phyloP scores from a whole-genome alignment of 2,797 vertebrate genomes.

The Merluccius polli region DNA sequence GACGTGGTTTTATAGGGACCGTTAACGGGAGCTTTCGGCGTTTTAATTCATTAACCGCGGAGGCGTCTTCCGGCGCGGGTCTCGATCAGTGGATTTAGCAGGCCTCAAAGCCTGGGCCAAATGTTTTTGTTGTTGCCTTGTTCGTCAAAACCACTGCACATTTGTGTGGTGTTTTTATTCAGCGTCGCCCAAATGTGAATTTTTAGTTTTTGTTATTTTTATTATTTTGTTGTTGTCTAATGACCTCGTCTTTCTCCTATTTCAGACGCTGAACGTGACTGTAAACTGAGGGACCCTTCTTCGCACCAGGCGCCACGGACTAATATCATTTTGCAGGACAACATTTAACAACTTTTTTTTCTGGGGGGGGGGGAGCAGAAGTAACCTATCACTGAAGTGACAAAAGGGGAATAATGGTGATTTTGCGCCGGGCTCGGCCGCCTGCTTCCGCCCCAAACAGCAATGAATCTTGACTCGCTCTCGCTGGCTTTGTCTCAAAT shows the following conservation, averaged over 20 bases:
- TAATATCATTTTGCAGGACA: constrained; percentile 66
- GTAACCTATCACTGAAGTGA: constrained; percentile 99
- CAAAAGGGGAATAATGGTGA: constrained; percentile 99
- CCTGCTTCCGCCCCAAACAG: constrained; percentile 99
- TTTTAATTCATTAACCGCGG: not conserved
- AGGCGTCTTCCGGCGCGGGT: not conserved
- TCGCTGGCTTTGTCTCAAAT: constrained; percentile 99
- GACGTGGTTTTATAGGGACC: not conserved
- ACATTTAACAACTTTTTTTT: constrained; percentile 66
- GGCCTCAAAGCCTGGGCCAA: constrained; percentile 42
- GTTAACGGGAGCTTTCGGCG: not conserved
- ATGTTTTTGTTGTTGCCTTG: not conserved
- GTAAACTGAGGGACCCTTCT: constrained; percentile 75
- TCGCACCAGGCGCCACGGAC: constrained; percentile 75
- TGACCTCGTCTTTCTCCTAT: constrained; percentile 17
- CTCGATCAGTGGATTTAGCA: constrained; percentile 8
- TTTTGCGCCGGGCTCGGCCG: constrained; percentile 99
- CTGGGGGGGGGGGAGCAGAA: constrained; percentile 83
- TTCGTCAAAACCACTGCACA: not conserved
- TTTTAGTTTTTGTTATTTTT: too few relatives aligned
- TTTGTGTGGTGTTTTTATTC: not conserved
- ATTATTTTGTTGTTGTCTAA: too few relatives aligned
- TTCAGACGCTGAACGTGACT: constrained; percentile 90
- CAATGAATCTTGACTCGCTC: constrained; percentile 99
- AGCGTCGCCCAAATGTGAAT: too few relatives aligned